phyloP scores from a whole-genome alignment of 2,797 vertebrate genomes.

The Caiman crocodilus region DNA sequence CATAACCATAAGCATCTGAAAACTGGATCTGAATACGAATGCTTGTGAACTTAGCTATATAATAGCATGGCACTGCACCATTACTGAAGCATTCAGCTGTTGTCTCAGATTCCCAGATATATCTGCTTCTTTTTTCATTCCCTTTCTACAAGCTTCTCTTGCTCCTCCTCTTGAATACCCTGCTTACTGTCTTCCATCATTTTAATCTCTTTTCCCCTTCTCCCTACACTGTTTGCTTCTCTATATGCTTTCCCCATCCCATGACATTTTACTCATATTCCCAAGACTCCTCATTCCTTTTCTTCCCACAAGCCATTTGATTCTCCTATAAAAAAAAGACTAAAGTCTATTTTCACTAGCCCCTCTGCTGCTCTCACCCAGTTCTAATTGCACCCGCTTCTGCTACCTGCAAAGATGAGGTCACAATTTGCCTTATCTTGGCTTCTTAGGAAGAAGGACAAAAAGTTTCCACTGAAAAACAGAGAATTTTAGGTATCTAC shows the following conservation, averaged over 20 bases:
- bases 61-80: neutral
- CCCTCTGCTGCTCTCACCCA: neutral
- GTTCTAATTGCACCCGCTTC: neutral
- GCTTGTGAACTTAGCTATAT: neutral
- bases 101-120: neutral
- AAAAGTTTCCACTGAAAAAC: neutral
- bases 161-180: neutral
- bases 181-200: neutral
- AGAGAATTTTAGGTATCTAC: neutral
- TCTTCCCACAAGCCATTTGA: neutral
- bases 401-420: neutral
- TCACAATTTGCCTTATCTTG: neutral
- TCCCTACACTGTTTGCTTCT: neutral
- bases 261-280: neutral
- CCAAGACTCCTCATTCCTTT: neutral
- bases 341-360: neutral
- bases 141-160: neutral
- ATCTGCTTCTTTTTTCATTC: neutral
- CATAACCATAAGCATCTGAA: neutral
- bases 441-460: neutral
- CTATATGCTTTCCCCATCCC: neutral
- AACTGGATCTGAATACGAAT: neutral
- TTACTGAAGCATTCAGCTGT: neutral
- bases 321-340: neutral
- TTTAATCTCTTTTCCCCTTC: rapidly evolving